Percentiles rank a stretch among this genome's conserved stretches.
Evolutionary conservation across 2,113 vertebrate genomes (phyloP).

Genomic region (Anoplopoma fimbria): DNA sequence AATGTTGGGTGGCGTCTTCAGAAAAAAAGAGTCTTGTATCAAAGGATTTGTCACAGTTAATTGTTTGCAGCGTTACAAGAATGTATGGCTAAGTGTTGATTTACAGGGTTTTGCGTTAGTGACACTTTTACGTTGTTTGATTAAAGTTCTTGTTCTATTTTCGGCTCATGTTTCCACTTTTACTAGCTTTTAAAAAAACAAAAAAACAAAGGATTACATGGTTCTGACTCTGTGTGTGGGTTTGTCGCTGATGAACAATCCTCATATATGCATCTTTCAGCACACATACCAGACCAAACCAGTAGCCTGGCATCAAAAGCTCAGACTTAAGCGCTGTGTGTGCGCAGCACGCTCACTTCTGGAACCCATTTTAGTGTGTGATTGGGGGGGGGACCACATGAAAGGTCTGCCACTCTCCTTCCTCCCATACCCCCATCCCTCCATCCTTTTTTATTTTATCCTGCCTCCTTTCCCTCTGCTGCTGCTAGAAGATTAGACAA

Average conservation of each 20-base stretch:
- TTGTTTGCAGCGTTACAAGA: constrained; percentile 29
- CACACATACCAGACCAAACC: constrained; percentile 54
- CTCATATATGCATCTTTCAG: constrained; percentile 25
- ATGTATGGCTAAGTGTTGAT: constrained; percentile 19
- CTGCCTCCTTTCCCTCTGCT: constrained; percentile 44
- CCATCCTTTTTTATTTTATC: constrained; percentile 8
- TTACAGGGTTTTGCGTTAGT: constrained; percentile 15
- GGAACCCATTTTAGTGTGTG: constrained; percentile 76
- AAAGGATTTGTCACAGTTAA: constrained; percentile 50
- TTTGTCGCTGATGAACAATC: constrained; percentile 4
- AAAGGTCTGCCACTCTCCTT: constrained; percentile 68
- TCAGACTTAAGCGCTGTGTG: constrained; percentile 63
- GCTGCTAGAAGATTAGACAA: constrained; percentile 77
- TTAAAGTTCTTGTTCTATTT: constrained; percentile 29
- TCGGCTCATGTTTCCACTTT: constrained; percentile 9
- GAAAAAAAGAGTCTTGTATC: constrained; percentile 5
- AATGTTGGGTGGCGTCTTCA: constrained; percentile 28
- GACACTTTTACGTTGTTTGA: constrained; percentile 20
- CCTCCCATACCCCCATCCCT: constrained; percentile 40
- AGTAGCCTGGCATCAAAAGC: constrained; percentile 77
- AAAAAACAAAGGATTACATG: constrained; percentile 49
- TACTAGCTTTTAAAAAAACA: background rate
- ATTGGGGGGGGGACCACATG: constrained; percentile 68
- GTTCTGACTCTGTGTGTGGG: constrained; percentile 18
- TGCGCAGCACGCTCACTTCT: constrained; percentile 61